Conservation (phyloP, 1,140 invertebrate genomes). For the Formica exsecta region DNA sequence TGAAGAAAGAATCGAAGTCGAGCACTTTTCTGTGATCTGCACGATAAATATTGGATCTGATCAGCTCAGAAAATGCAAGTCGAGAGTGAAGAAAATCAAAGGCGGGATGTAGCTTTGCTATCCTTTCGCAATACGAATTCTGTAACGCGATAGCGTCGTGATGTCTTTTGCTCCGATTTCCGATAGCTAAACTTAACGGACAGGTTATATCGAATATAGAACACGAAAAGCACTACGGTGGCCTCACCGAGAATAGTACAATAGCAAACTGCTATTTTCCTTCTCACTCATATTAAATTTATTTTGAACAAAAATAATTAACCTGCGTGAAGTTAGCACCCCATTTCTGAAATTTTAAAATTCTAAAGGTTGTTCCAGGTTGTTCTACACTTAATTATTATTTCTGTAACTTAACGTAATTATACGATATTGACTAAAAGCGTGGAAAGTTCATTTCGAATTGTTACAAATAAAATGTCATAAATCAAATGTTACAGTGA, state of each 20-base stretch:
- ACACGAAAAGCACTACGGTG: constrained; percentile 5
- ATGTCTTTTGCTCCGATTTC: constrained; percentile 10
- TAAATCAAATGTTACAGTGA: not conserved
- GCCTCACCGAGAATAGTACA: not conserved
- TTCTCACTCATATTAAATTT: not conserved
- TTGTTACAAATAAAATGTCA: not conserved
- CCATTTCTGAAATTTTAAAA: too few relatives aligned
- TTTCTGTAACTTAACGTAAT: not conserved
- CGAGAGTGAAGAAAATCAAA: not conserved
- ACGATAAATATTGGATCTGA: not conserved
- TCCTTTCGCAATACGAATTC: constrained; percentile 14
- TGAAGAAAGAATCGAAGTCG: not conserved
- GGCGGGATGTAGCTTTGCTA: not conserved
- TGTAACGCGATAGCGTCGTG: constrained; percentile 24
- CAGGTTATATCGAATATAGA: constrained; percentile 33
- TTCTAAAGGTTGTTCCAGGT: too few relatives aligned
- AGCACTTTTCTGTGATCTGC: not conserved
- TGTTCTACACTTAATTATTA: too few relatives aligned
- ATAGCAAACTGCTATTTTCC: not conserved
- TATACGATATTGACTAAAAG: not conserved
- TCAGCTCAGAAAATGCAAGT: constrained; percentile 7
- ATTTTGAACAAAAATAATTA: not conserved
- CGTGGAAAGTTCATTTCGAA: not conserved
- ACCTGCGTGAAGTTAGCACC: too few relatives aligned
- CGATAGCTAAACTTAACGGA: constrained; percentile 46